A percentile compares a stretch with the other conserved stretches of the same genome.
These are phyloP conservation scores for Todus mexicanus DNA, from an alignment of 2,797 vertebrate species.

Conservation along the genomic window DNA sequence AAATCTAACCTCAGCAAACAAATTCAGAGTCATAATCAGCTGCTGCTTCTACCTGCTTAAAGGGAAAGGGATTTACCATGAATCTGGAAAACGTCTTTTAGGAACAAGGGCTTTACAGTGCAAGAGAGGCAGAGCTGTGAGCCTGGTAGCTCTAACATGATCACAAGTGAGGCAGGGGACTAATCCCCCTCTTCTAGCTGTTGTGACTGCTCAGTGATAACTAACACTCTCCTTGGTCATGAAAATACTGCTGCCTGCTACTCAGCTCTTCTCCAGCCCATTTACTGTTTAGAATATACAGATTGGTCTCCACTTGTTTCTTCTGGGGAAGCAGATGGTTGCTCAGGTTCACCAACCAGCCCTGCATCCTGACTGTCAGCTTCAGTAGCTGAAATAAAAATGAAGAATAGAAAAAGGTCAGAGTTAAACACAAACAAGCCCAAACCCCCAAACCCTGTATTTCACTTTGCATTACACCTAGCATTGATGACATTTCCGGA, in stretches of 20 bases:
- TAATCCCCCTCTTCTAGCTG: neutral
- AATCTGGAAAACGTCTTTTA: neutral
- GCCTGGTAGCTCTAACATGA: neutral
- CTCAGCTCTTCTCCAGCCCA: conserved; percentile 25
- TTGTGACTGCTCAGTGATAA: neutral
- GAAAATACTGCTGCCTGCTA: neutral
- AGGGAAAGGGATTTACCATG: neutral
- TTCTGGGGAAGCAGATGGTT: conserved; percentile 36
- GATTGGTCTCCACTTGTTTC: conserved; percentile 12
- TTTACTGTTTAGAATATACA: neutral
- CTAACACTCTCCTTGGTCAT: neutral
- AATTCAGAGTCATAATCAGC: neutral
- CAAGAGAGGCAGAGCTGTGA: conserved; percentile 5
- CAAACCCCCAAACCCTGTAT: neutral
- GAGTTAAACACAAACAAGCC: neutral
- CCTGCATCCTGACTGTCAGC: conserved; percentile 40
- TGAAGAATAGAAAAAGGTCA: neutral
- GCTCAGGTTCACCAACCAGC: neutral
- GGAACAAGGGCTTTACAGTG: neutral
- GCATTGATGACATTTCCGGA: neutral
- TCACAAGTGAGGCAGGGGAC: neutral
- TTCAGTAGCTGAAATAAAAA: conserved; percentile 47
- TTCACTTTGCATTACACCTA: neutral
- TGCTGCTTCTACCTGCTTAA: neutral
- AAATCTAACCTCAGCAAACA: neutral